phyloP scores from a whole-genome alignment of 1,140 invertebrate species.

The Paraescarpia echinospica region DNA sequence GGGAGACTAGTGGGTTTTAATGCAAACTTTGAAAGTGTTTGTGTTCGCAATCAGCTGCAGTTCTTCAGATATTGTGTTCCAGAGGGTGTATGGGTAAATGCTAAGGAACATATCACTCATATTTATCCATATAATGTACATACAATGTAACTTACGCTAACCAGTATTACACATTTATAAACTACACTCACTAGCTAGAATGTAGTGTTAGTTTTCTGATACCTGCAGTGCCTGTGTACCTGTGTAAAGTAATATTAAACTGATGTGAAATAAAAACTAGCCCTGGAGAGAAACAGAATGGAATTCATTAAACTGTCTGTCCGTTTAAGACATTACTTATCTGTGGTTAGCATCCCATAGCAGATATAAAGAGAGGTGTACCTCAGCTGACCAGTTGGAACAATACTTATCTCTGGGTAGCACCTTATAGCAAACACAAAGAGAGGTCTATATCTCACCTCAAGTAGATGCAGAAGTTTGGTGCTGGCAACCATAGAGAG shows the following conservation, averaged over 20 bases:
- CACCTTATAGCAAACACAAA: neutral
- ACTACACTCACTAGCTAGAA: neutral
- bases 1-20: too few relatives aligned
- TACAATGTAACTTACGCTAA: neutral
- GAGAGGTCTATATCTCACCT: constrained; percentile 60
- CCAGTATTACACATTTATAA: neutral
- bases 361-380: neutral
- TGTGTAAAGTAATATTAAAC: neutral
- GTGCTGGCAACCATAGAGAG: constrained; percentile 98
- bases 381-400: neutral
- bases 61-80: too few relatives aligned
- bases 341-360: too few relatives aligned
- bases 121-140: too few relatives aligned
- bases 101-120: too few relatives aligned
- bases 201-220: neutral
- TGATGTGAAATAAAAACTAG: neutral
- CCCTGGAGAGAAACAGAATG: neutral
- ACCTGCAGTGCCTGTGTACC: neutral
- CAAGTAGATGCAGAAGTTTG: constrained; percentile 94
- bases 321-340: too few relatives aligned
- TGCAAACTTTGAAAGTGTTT: too few relatives aligned
- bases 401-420: neutral
- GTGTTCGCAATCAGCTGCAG: too few relatives aligned
- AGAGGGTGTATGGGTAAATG: too few relatives aligned
- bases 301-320: too few relatives aligned